Base-by-base conservation (phyloP, 2,113 vertebrate genomes). In the Delphinapterus leucas region DNA sequence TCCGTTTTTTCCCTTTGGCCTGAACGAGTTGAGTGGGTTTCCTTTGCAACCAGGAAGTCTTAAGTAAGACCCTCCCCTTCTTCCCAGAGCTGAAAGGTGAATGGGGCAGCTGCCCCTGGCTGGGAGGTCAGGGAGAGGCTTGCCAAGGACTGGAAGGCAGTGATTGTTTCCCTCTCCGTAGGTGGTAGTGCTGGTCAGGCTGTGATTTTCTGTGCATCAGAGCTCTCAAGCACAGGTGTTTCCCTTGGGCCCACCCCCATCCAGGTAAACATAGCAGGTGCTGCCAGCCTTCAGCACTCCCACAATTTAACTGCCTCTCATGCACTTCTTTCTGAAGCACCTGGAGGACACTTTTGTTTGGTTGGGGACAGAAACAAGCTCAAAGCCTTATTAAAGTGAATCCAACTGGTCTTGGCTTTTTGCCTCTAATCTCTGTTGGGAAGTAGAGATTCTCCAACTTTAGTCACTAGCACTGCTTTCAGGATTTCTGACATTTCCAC, bases 321-420 rank as follows among this genome's bases (percentile, higher is more conserved):
- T 70, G 38, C 15, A 91, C 71, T 91, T 95, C 88, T 80, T 89
- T 79, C 90, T 83, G 79, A 80, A 94, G 87, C 67, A 44, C 55
- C 21, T 18, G 61, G 79, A 38, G 38, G 49, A 73, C 61, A 60
- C 9, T 53, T 91, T 20, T 53, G 21, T 85, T 89, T 63, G 61
- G 33, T 1, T 77, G 58, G n/a, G 44, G 41, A 84, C 61, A 88
- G 71, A 88, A 70, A 61, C 6, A 76, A 91, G 13, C 38, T 68
- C 47, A 80, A 90, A 80, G 33, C 11, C 18, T 87, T 76, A 20
- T 76, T 70, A 47, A 79, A 44, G 61, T 26, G 55, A 96, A 67
- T 83, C 41, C 41, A 77, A 38, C 28, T 73, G 44, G 53, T 9
- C 61, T 88, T 58, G 53, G 44, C 74, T 58, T 91, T 82, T 58